Evolutionary conservation across 1,140 invertebrate genomes (phyloP).

Genomic region (Diuraphis noxia): DNA sequence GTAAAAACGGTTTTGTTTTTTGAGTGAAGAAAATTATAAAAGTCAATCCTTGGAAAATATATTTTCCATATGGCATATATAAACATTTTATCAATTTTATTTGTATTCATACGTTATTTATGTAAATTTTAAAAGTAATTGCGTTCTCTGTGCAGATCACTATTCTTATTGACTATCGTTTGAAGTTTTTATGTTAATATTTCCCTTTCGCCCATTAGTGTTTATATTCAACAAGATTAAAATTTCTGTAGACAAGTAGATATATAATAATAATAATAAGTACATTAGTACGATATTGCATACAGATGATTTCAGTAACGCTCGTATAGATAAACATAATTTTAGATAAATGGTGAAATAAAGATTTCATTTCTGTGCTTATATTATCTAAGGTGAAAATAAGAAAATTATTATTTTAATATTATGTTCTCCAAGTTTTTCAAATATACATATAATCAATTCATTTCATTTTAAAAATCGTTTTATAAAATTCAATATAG

Average conservation of each 20-base stretch:
- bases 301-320: background rate
- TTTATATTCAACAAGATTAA: background rate
- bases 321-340: background rate
- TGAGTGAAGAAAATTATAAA: background rate
- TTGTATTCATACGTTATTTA: background rate
- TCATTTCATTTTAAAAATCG: background rate
- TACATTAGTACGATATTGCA: background rate
- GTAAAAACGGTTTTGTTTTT: background rate
- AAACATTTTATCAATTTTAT: background rate
- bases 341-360: background rate
- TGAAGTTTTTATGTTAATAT: background rate
- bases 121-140: background rate
- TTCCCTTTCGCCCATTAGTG: background rate
- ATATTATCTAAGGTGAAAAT: background rate
- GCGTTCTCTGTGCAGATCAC: background rate
- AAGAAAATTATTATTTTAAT: background rate
- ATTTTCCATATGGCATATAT: background rate
- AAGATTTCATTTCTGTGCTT: background rate
- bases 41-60: background rate
- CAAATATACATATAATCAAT: background rate
- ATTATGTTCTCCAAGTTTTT: background rate
- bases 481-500: background rate
- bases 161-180: background rate
- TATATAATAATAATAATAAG: no score
- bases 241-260: no score